Base-by-base conservation (phyloP, 2,888 invertebrate species). In the Heteromyza rotundicornis region DNA sequence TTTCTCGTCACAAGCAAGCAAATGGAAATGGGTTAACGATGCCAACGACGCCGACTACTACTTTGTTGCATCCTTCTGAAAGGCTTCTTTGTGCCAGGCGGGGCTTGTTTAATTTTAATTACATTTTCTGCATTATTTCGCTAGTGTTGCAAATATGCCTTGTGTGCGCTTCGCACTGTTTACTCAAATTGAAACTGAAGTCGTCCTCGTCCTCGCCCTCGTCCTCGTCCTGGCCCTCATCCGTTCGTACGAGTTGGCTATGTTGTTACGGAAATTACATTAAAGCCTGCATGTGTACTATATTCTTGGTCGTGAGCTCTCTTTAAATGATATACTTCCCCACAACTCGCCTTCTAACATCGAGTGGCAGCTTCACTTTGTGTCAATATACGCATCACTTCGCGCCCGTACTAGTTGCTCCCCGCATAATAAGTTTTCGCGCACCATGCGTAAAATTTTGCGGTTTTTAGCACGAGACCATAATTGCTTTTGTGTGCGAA, bases 361-460 rank as follows among this genome's bases (percentile, higher is more conserved):
- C n/a, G n/a, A n/a, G 7, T 27, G 27, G 5, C 27, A 27, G 27
- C 10, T 27, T n/a, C 10, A 27, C 10, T 27, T 27, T 27, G 27
- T 27, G 27, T 27, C 27, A 27, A 27, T 27, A 27, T 53, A 27
- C 19, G 24, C 32, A 32, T 24, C 24, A 50, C 16, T 19, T 1
- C 19, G 53, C 27, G 32, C 32, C 32, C 32, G 24, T 24, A 17
- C 51, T 40, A 5, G 40, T 40, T 5, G 17, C 3, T 20, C 20
- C 19, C 17, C 32, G 53, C 17, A 53, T 53, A 53, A 53, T 53
- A 27, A 17, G 7, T 27, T 27, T n/a, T 27, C 10, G 27, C 27
- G 27, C 27, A 19, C 27, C 53, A 53, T 53, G 53, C 53, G 53
- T 53, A 27, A 53, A 53, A 53, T 53, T 53, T 53, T 53, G 53